Base-by-base conservation (phyloP, 2,113 vertebrate genomes). In the Xiphorhynchus elegans region DNA sequence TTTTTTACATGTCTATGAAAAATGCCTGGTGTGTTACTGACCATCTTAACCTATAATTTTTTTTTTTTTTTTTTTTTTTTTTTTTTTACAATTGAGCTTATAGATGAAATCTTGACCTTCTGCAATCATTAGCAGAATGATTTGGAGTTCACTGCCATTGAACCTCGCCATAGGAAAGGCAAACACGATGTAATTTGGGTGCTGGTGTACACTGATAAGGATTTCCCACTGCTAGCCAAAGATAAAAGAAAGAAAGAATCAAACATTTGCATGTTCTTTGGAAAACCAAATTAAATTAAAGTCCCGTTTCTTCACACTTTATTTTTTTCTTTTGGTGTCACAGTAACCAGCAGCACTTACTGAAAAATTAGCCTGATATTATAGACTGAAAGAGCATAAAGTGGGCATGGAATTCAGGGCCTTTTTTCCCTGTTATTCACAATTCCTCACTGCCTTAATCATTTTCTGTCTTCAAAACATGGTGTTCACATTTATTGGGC, bases 231-330 rank as follows among this genome's bases (percentile, higher is more conserved):
- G 70, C 49, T 81, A 67, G 23, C 20, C n/a, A 25, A 19, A 84
- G 73, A 68, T 89, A 68, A 89, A 94, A 76, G 25, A 80, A 90
- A 81, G 13, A 47, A 81, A 37, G 59, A 81, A 69, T 52, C 35
- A 72, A 82, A 69, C 13, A 33, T 80, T 80, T 39, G 35, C 12
- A 15, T 72, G 47, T 84, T 93, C 78, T 76, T 17, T 5, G 77
- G 86, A 55, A 68, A 95, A 94, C 40, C 10, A 75, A 82, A 92
- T 93, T 93, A 92, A 70, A 47, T 33, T 24, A 46, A 76, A 90
- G 12, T 63, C 49, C n/a, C 29, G 3, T 77, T 69, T 79, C 33
- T 74, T 74, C 69, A n/a, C 19, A 8, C 11, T 72, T 59, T 11
- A n/a, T 49, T 70, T 47, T 47, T 70, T 11, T 44, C 66, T 47